A percentile compares a stretch with the other conserved stretches of the same genome.
Conservation (phyloP, 2,888 invertebrate species). For the Pristionchus mayeri region DNA sequence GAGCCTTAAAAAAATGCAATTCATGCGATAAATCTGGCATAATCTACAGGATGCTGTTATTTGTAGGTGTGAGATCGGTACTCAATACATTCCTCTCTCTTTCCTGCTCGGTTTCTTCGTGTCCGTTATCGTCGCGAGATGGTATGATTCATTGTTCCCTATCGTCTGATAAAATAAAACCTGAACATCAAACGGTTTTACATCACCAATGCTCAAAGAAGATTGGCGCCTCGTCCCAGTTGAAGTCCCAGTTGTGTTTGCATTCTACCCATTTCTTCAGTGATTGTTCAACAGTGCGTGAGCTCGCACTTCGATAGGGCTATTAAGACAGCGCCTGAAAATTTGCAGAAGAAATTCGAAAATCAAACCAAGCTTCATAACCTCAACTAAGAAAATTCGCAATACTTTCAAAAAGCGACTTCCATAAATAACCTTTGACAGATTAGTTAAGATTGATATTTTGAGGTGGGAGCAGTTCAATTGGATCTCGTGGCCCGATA, state of each 20-base stretch:
- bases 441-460: background rate
- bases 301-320: background rate
- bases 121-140: slow-evolving; percentile 74
- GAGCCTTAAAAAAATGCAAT: slow-evolving; percentile 11
- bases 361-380: background rate
- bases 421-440: too few species aligned
- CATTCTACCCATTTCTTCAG: background rate
- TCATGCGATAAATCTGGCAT: slow-evolving; percentile 73
- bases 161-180: too few species aligned
- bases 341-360: too few species aligned
- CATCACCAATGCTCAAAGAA: too few species aligned
- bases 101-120: slow-evolving; percentile 76
- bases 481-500: slow-evolving; percentile 76
- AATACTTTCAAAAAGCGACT: too few species aligned
- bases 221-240: too few species aligned
- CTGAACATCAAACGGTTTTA: too few species aligned
- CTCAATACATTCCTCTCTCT: slow-evolving; percentile 75
- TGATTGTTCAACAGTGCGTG: slow-evolving; percentile 11
- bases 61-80: slow-evolving; percentile 74
- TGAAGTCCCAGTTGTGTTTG: background rate
- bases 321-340: background rate
- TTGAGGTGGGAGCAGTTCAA: slow-evolving; percentile 76
- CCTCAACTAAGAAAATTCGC: too few species aligned
- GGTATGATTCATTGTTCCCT: slow-evolving; percentile 52
- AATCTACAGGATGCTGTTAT: slow-evolving; percentile 76